These are phyloP conservation scores for Spea bombifrons DNA, from an alignment of 2,113 vertebrate genomes.

Conservation along the genomic window DNA sequence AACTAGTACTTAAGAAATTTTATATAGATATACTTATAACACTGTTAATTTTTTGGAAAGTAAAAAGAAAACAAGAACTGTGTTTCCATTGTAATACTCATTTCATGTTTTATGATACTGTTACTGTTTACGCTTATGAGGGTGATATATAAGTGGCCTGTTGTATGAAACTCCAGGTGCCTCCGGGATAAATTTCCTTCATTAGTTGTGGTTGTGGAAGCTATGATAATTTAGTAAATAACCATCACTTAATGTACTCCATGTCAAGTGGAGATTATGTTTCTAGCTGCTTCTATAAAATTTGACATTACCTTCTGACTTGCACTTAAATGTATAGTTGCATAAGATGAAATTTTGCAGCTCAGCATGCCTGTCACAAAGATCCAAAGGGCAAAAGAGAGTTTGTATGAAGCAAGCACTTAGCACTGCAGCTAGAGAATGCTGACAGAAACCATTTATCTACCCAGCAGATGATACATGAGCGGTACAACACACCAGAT, in stretches of 20 bases:
- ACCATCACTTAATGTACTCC: not conserved
- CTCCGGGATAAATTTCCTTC: too few relatives aligned
- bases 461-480: not conserved
- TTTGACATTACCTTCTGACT: not conserved
- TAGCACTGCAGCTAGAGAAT: conserved; percentile 1
- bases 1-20: too few relatives aligned
- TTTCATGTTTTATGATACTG: too few relatives aligned
- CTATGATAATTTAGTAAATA: not conserved
- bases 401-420: conserved; percentile 2
- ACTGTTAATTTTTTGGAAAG: too few relatives aligned
- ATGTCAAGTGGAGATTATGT: not conserved
- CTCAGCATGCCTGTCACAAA: not conserved
- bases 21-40: too few relatives aligned
- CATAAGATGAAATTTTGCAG: not conserved
- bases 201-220: not conserved
- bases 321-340: not conserved
- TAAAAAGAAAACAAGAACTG: too few relatives aligned
- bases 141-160: too few relatives aligned
- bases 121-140: too few relatives aligned
- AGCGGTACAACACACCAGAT: not conserved
- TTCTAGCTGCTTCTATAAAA: not conserved
- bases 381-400: not conserved
- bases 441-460: conserved; percentile 2
- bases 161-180: too few relatives aligned
- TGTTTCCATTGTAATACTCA: too few relatives aligned